These are phyloP conservation scores for Drosophila maculinotata DNA, from an alignment of 2,888 invertebrate genomes.

Conservation along the genomic window DNA sequence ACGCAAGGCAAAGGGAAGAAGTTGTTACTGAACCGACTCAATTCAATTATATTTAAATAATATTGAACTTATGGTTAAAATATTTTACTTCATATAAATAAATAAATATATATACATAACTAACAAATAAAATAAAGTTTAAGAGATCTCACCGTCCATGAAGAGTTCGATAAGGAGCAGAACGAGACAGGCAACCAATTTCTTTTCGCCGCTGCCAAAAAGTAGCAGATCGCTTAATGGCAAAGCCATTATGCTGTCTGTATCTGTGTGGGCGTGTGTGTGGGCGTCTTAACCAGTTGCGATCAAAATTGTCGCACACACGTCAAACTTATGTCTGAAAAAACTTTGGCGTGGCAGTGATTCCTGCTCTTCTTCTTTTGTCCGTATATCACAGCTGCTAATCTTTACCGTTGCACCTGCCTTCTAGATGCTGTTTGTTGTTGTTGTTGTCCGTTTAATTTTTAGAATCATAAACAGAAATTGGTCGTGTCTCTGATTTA, in stretches of 20 bases:
- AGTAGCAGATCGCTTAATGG: slow-evolving; percentile 76
- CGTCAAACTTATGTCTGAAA: slow-evolving; percentile 44
- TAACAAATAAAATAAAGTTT: too few relatives aligned
- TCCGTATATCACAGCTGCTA: slow-evolving; percentile 41
- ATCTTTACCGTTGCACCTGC: slow-evolving; percentile 51
- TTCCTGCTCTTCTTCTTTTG: slow-evolving; percentile 17
- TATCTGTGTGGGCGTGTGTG: slow-evolving; percentile 3
- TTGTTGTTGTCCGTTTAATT: slow-evolving; percentile 32
- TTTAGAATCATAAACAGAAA: slow-evolving; percentile 39
- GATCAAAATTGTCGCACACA: slow-evolving; percentile 44
- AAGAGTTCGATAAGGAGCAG: slow-evolving; percentile 89
- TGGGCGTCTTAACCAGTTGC: slow-evolving; percentile 41
- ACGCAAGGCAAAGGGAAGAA: too few relatives aligned
- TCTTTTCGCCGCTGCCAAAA: slow-evolving; percentile 86
- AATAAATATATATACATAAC: too few relatives aligned
- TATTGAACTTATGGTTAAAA: too few relatives aligned
- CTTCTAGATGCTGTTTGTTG: slow-evolving; percentile 14
- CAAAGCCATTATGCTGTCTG: slow-evolving; percentile 67
- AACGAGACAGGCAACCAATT: slow-evolving; percentile 89
- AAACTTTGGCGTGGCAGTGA: slow-evolving; percentile 36
- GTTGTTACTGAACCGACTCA: too few relatives aligned
- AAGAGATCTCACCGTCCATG: slow-evolving; percentile 87
- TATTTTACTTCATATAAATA: too few relatives aligned
- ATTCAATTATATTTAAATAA: too few relatives aligned
- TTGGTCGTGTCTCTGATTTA: neutral